Evolutionary conservation across 2,797 vertebrate genomes (phyloP).

Genomic region (Sarcophilus harrisii): DNA sequence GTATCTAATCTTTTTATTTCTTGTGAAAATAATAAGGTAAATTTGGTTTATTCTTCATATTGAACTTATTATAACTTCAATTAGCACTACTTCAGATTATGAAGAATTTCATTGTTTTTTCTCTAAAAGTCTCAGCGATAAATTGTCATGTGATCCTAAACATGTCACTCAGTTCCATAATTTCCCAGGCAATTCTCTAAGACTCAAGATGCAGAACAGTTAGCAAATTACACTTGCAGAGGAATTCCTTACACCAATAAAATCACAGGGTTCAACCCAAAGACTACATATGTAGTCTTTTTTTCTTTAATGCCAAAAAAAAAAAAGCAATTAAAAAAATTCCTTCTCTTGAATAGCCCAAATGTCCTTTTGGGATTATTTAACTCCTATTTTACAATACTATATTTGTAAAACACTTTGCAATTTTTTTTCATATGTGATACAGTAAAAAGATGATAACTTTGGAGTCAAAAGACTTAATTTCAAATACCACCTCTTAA

Average conservation of each 20-base stretch:
- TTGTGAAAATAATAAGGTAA: slow-evolving; percentile 83
- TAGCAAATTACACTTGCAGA: background rate
- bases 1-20: slow-evolving; percentile 90
- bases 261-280: background rate
- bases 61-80: background rate
- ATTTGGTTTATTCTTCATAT: slow-evolving; percentile 29
- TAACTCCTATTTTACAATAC: background rate
- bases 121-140: background rate
- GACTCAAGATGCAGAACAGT: background rate
- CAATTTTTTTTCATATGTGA: background rate
- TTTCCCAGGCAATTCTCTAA: background rate
- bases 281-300: background rate
- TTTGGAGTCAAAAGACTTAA: background rate
- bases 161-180: background rate
- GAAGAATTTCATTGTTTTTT: background rate
- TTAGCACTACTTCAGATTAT: background rate
- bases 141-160: background rate
- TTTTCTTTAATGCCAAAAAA: background rate
- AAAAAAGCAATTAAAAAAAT: background rate
- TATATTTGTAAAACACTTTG: background rate
- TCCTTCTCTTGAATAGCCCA: background rate
- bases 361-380: background rate
- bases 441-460: background rate
- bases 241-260: no score
- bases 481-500: background rate